Percentiles rank a stretch among this genome's conserved stretches.
Conservation (phyloP, 2,113 vertebrate species). For the Hemibagrus wyckioides region DNA sequence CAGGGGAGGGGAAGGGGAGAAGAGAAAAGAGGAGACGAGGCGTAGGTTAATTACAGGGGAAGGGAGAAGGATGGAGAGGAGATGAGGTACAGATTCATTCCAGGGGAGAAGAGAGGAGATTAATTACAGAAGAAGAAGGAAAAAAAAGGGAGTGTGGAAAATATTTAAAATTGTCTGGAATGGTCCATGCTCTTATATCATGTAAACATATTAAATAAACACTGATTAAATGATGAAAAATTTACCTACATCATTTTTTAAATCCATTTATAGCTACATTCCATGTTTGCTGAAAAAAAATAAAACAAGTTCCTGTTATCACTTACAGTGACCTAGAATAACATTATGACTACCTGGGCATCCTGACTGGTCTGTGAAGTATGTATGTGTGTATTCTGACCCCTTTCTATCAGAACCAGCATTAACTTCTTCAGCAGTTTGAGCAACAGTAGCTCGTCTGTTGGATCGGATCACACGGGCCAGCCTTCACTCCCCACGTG, state of each 20-base stretch:
- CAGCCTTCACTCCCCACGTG: too few species aligned
- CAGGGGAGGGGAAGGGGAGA: slow-evolving; percentile 18
- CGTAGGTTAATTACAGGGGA: slow-evolving; percentile 21
- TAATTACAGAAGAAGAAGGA: background rate
- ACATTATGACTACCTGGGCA: too few species aligned
- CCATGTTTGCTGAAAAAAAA: background rate
- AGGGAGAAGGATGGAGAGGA: background rate
- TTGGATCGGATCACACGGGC: too few species aligned
- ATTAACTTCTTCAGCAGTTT: too few species aligned
- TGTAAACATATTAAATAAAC: background rate
- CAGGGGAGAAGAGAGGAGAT: background rate
- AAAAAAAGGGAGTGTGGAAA: background rate
- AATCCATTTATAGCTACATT: background rate
- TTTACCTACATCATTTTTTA: background rate
- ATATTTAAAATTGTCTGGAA: background rate
- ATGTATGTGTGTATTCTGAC: too few species aligned
- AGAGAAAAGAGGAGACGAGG: background rate
- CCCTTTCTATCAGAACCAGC: too few species aligned
- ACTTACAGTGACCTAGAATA: too few species aligned
- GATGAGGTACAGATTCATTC: slow-evolving; percentile 13
- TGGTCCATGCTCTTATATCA: background rate
- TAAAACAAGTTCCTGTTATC: background rate
- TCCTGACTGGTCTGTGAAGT: too few species aligned
- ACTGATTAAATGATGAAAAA: too few species aligned
- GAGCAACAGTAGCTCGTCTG: too few species aligned